Evolutionary conservation across 2,797 vertebrate genomes (phyloP), one percentile per base, ranked within the genome.

Genomic region (Miichthys miiuy): DNA sequence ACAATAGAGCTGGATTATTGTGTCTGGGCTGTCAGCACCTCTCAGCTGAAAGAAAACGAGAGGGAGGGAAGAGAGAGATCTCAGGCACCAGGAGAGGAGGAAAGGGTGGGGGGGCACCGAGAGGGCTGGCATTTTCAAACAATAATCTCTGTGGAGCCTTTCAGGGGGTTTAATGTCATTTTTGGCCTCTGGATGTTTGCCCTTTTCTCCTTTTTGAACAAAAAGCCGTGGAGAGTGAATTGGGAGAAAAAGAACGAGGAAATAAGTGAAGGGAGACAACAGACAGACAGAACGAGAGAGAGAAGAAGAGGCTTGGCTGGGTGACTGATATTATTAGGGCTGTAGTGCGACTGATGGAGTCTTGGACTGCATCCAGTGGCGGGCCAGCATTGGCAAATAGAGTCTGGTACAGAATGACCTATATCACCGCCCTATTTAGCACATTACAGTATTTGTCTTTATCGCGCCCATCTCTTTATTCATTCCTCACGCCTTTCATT

Each of bases 1-100:
- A 92, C 90, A 87, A 88, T 79, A 48, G 81, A 84, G 80, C 82
- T 83, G 89, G 90, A 93, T 93, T 92, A 92, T 91, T 91, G 88
- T 92, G 89, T 92, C 89, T 89, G 88, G 81, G 86, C 89, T 92
- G 92, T 93, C 92, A 87, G 86, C 92, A 89, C 87, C 89, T 92
- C 84, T 90, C 84, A 79, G 88, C 88, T 87, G 80, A 89, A 85
- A 89, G 84, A 91, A 90, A 88, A 87, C 18, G 77, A 82, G 74
- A 87, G 82, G 25, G 83, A 81, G 77, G 68, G 72, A 85, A 80
- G 66, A 42, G 73, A 68, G 52, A 65, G 77, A 88, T 87, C 83
- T 79, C 73, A 68, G 75, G 72, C 56, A 38, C 51, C 2, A 7
- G 47, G 77, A 47, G 79, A 54, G 66, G 66, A 42, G 48, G 34